Evolutionary conservation across 2,113 vertebrate genomes (phyloP).

Genomic region (Loxodonta africana): DNA sequence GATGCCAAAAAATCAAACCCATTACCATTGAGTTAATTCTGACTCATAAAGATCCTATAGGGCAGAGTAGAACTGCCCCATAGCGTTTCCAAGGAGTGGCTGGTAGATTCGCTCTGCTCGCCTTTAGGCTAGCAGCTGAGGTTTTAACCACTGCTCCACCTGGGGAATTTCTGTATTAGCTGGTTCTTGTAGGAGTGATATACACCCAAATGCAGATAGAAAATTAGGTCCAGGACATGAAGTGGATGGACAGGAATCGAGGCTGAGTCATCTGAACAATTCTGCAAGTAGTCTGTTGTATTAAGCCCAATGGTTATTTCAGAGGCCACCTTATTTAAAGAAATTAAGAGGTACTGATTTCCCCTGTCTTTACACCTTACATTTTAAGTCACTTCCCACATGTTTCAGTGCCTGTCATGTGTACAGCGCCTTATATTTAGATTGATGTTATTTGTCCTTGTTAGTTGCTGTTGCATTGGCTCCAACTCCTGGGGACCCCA

Average conservation of each 20-base stretch:
- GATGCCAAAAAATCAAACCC: too few species aligned
- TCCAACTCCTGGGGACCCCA: neutral
- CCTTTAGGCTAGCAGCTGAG: too few species aligned
- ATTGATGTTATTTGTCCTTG: neutral
- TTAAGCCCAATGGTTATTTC: neutral
- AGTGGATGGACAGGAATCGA: too few species aligned
- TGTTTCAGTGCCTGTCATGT: neutral
- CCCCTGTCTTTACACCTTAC: neutral
- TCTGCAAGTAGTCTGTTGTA: neutral
- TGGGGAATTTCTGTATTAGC: neutral
- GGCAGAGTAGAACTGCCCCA: too few species aligned
- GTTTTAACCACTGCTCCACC: too few species aligned
- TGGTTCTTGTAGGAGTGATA: neutral
- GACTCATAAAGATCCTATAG: too few species aligned
- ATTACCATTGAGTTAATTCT: too few species aligned
- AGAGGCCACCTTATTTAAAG: neutral
- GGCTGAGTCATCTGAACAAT: neutral
- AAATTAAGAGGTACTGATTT: conserved; percentile 16
- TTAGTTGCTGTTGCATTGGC: neutral
- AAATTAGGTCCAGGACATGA: neutral
- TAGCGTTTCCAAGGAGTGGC: too few species aligned
- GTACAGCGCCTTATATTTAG: neutral
- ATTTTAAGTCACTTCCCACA: neutral
- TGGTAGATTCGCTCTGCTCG: too few species aligned
- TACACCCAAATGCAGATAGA: neutral